Base-by-base conservation (phyloP, 2,113 vertebrate species). In the Perca flavescens region DNA sequence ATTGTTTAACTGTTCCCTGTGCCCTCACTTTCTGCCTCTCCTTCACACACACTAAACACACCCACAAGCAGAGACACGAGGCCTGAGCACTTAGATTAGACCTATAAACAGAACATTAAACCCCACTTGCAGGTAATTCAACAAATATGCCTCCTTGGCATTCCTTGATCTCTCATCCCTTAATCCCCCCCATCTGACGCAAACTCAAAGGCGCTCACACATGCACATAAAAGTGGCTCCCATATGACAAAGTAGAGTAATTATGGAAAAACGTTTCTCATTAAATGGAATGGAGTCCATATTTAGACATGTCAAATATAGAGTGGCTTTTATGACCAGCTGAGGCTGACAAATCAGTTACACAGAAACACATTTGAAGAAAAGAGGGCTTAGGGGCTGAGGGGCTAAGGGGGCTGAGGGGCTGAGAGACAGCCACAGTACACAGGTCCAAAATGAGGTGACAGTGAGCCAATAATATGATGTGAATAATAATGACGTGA, bases 221-320 rank as follows among this genome's bases (percentile, higher is more conserved):
- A 28, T 62, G 68, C 77, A 79, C 40, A 81, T 78, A 16, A 86
- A 90, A 78, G 77, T 36, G 46, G 57, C 54, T 66, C 40, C 60
- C 49, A 52, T 71, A 40, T 36, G n/a, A 79, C 62, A 81, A 70
- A 58, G 46, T 63, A 67, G 28, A 76, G 43, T 81, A 79, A 79
- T 79, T 77, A 79, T 63, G 74, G 74, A 77, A 74, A 87, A 65
- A 12, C 5, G 2, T 34, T 61, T 28, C 76, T 78, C 43, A 66
- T 80, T 74, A 82, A 87, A 72, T 21, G 50, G 53, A 74, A 28
- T 31, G 21, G 54, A 54, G 79, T 60, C 82, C 85, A 86, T 82
- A 77, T 87, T 86, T 88, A 86, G 88, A 86, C 74, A 82, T 76
- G 76, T 69, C 65, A 75, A 75, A 66, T 62, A 53, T 63, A 14